Conservation (phyloP, 2,797 vertebrate species). For the Arremon brunneinucha region DNA sequence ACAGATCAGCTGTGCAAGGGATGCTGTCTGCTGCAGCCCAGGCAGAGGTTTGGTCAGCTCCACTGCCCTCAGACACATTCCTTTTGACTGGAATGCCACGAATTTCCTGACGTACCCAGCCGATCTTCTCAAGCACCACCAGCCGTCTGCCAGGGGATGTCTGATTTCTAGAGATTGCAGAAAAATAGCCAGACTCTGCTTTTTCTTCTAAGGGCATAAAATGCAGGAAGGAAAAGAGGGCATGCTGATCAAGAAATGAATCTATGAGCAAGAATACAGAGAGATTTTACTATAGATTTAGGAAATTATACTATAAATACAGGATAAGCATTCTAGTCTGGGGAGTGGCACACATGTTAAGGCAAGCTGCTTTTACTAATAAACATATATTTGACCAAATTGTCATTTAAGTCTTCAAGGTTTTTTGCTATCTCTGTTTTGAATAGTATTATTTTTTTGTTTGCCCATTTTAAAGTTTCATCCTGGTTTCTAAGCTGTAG, state of each 20-base stretch:
- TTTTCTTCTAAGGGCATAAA: neutral
- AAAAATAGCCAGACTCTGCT: neutral
- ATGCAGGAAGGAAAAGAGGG: neutral
- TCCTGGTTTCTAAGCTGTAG: neutral
- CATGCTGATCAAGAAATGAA: accelerated
- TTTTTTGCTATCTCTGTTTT: neutral
- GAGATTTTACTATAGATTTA: neutral
- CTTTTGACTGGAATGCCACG: neutral
- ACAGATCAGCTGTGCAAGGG: neutral
- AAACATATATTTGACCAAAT: neutral
- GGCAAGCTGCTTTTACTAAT: neutral
- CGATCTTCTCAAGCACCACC: neutral
- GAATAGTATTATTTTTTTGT: neutral
- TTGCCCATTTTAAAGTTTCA: neutral
- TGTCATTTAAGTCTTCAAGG: neutral
- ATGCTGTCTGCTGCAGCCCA: neutral
- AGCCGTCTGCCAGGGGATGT: neutral
- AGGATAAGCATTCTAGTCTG: neutral
- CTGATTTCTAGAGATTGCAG: neutral
- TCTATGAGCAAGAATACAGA: neutral
- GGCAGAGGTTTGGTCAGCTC: neutral
- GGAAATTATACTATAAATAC: neutral
- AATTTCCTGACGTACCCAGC: neutral
- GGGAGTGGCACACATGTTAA: neutral
- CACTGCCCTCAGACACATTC: neutral